Conservation (phyloP, 2,888 invertebrate species). For the Ophonus ardosiacus region DNA sequence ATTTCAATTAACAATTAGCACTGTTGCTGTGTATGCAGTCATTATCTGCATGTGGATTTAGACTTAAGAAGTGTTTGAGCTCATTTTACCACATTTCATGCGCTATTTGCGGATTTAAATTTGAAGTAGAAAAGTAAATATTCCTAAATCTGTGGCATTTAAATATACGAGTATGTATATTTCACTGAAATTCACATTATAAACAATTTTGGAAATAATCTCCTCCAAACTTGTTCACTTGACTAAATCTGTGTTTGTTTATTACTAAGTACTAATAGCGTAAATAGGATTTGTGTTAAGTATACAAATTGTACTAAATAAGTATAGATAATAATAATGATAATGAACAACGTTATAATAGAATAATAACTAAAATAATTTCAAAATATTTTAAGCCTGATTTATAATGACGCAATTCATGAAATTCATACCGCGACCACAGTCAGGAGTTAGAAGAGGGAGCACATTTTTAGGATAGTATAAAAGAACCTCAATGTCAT, state of each 20-base stretch:
- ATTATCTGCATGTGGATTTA: conserved; percentile 40
- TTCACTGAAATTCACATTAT: not conserved
- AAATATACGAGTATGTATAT: not conserved
- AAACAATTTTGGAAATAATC: not conserved
- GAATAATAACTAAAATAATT: too few relatives aligned
- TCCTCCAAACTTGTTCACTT: not conserved
- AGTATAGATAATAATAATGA: not conserved
- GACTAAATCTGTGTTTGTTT: not conserved
- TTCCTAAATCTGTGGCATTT: not conserved
- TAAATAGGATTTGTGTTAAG: not conserved
- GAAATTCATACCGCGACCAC: too few relatives aligned
- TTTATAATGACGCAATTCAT: too few relatives aligned
- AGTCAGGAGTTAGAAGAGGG: too few relatives aligned
- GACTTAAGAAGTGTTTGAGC: conserved; percentile 1
- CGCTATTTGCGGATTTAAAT: conserved; percentile 17
- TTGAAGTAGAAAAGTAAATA: conserved; percentile 6
- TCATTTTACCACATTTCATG: conserved; percentile 19
- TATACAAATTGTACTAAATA: not conserved
- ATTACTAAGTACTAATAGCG: not conserved
- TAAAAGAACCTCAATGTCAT: too few relatives aligned
- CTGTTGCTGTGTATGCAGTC: conserved; percentile 9
- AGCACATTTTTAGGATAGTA: too few relatives aligned
- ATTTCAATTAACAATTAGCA: conserved; percentile 38
- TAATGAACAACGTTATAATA: too few relatives aligned
- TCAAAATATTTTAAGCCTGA: too few relatives aligned